Evolutionary conservation across 2,797 vertebrate species (phyloP), one percentile per base, ranked within the genome.

Genomic region (Crenichthys baileyi): DNA sequence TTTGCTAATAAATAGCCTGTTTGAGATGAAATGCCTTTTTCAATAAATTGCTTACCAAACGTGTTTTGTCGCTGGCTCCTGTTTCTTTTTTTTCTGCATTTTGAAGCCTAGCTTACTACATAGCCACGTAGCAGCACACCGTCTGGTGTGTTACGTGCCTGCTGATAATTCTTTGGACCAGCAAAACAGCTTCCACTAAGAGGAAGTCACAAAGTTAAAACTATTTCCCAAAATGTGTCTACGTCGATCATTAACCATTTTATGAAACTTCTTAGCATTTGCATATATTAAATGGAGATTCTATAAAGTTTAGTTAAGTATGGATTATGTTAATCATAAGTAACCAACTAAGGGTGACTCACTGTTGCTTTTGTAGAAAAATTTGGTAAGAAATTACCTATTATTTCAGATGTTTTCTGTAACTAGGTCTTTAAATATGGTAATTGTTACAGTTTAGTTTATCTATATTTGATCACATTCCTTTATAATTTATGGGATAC

Each of bases 141-240:
- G n/a, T 26, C 82, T 84, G 76, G 78, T 15, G 56, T 80, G 77
- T 92, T 90, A 91, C 92, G 90, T 94, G 93, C 87, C 90, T 92
- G 87, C 80, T 91, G 82, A 92, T 93, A 91, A 93, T 94, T 94
- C 94, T 67, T 83, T 13, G 48, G 79, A 84, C 89, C 84, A 84
- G 83, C 79, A 86, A 89, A 89, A 92, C 86, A 85, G 84, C 41
- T 44, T 44, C 8, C 41, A 90, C 84, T 78, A 67, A 61, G 79
- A 85, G 68, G 75, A 84, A 24, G 75, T 53, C 29, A 68, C 72
- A 41, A 72, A 79, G 3, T 75, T 76, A 36, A 73, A 82, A 76
- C 71, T 67, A 1, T 39, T 82, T 51, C 75, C 36, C 51, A 51
- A 87, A 83, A 82, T 79, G 70, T 73, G 44, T 12, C 4, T 29